phyloP scores from a whole-genome alignment of 2,797 vertebrate genomes.

The Selene dorsalis region DNA sequence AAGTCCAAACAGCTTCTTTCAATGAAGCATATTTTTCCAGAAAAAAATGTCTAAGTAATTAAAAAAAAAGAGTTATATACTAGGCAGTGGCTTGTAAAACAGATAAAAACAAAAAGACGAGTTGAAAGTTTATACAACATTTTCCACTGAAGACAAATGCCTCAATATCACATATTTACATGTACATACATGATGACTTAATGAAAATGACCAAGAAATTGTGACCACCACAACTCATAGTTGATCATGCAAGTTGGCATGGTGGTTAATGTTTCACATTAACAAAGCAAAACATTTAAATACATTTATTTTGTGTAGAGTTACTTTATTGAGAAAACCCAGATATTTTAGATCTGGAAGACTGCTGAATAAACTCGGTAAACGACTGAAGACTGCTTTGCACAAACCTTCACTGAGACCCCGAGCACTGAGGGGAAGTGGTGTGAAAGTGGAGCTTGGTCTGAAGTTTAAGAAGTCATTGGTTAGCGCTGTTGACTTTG shows the following conservation, averaged over 20 bases:
- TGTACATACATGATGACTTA: background rate
- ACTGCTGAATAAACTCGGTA: background rate
- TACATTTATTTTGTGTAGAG: background rate
- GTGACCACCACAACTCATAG: background rate
- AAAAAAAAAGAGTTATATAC: background rate
- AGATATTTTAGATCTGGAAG: background rate
- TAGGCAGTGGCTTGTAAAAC: background rate
- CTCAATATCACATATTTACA: background rate
- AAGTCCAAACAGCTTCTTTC: background rate
- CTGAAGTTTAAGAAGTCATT: conserved; percentile 23
- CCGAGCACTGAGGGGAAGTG: conserved; percentile 46
- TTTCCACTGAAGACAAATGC: background rate
- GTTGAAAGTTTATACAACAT: background rate
- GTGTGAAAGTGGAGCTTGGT: conserved; percentile 35
- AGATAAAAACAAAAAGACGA: background rate
- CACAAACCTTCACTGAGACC: conserved; percentile 19
- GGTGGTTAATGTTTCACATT: background rate
- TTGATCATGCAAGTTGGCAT: background rate
- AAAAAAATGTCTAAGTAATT: background rate
- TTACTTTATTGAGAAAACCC: background rate
- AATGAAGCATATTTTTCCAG: background rate
- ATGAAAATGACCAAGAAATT: background rate
- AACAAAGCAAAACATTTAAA: background rate
- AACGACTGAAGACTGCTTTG: background rate
- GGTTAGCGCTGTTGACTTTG: conserved; percentile 17